Conservation (phyloP, 2,888 invertebrate genomes). For the Stenoptilia bipunctidactyla region DNA sequence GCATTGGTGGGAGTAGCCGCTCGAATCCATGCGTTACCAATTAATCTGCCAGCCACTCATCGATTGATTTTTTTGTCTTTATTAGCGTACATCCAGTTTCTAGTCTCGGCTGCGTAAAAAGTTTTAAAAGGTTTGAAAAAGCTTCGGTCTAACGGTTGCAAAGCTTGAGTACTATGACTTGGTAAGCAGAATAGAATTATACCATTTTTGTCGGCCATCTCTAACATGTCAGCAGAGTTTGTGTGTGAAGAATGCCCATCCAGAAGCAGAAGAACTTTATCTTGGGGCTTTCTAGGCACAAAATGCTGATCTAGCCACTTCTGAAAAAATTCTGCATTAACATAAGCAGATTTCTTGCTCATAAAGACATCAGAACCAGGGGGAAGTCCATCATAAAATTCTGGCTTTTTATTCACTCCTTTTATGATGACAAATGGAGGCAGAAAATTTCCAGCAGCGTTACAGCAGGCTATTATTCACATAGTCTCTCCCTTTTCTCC, state of each 20-base stretch:
- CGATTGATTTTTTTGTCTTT: constrained; percentile 2
- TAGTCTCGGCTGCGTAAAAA: constrained; percentile 4
- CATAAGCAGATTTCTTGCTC: constrained; percentile 1
- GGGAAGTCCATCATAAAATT: constrained; percentile 12
- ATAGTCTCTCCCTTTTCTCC: constrained; percentile 8
- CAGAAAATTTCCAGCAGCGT: constrained; percentile 3
- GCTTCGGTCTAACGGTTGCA: constrained; percentile 13
- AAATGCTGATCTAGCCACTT: constrained; percentile 4
- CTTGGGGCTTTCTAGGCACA: background rate
- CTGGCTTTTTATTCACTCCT: constrained; percentile 11
- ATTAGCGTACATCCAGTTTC: constrained; percentile 3
- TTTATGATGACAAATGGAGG: constrained; percentile 4
- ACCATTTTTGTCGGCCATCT: background rate
- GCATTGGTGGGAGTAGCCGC: constrained; percentile 18
- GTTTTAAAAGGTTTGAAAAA: constrained; percentile 9
- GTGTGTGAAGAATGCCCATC: constrained; percentile 3
- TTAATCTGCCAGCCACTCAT: background rate
- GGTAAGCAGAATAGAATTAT: constrained; percentile 15
- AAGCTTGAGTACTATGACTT: constrained; percentile 11
- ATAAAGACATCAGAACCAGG: constrained; percentile 1
- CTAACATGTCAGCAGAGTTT: background rate
- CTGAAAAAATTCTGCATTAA: constrained; percentile 1
- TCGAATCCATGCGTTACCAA: constrained; percentile 9
- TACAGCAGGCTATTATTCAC: constrained; percentile 4
- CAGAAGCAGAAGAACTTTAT: constrained; percentile 1